Percentiles rank a stretch among this genome's conserved stretches.
phyloP scores from a whole-genome alignment of 1,140 invertebrate genomes.

The Anagrus nilaparvatae region DNA sequence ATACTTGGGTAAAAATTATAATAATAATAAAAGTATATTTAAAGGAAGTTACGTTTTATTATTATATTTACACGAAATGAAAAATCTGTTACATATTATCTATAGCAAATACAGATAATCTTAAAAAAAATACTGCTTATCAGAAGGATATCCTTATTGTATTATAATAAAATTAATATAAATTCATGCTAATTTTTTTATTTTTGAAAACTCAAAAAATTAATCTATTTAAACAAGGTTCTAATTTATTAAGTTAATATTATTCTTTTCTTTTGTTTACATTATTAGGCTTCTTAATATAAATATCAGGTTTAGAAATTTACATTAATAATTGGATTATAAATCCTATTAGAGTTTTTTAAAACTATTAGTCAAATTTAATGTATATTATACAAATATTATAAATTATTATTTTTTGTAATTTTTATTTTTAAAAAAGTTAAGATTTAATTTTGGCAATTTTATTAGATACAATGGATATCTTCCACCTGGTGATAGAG shows the following conservation, averaged over 20 bases:
- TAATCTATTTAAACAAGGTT: no score
- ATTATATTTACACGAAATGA: not conserved
- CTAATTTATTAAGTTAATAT: no score
- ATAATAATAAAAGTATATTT: constrained; percentile 2
- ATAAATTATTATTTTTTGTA: constrained; percentile 12
- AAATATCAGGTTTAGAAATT: no score
- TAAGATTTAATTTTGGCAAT: not conserved
- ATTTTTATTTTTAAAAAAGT: constrained; percentile 4
- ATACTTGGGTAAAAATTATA: constrained; percentile 46
- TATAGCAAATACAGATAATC: constrained; percentile 7
- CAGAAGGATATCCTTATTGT: no score
- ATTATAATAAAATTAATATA: no score
- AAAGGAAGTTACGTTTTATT: not conserved
- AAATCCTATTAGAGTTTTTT: constrained; percentile 28
- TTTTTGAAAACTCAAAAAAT: no score
- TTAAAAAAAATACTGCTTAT: no score
- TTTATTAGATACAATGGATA: constrained; percentile 44
- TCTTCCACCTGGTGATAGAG: not conserved
- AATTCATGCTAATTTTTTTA: no score
- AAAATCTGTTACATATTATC: constrained; percentile 11
- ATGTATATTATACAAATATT: constrained; percentile 20
- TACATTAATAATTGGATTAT: constrained; percentile 24
- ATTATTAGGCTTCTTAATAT: no score
- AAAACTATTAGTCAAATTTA: no score
- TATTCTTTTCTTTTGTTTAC: no score